A percentile compares a stretch with the other conserved stretches of the same genome.
Conservation (phyloP, 2,888 invertebrate genomes). For the Drosophila peninsularis region DNA sequence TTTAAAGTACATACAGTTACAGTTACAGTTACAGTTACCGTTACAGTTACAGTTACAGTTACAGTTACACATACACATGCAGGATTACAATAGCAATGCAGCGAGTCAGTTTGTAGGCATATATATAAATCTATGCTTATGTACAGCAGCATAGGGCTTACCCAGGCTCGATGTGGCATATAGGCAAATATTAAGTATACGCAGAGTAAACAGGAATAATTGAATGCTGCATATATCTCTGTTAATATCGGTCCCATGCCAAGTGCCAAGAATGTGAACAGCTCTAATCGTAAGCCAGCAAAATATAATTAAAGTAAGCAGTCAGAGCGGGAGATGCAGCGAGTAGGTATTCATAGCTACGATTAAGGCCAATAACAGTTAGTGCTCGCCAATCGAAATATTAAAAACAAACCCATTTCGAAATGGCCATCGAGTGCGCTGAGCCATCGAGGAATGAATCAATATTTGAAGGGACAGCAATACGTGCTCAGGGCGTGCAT, state of each 20-base stretch:
- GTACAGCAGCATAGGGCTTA: slow-evolving; percentile 15
- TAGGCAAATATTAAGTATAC: slow-evolving; percentile 34
- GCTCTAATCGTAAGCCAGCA: slow-evolving; percentile 5
- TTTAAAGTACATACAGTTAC: slow-evolving; percentile 61
- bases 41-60: slow-evolving; percentile 21
- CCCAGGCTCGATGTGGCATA: slow-evolving; percentile 43
- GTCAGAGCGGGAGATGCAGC: no score
- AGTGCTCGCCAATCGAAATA: slow-evolving; percentile 16
- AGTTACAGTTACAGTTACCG: slow-evolving; percentile 31
- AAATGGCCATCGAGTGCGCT: slow-evolving; percentile 56
- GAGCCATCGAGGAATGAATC: slow-evolving; percentile 31
- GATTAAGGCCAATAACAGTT: slow-evolving; percentile 27
- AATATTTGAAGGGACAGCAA: slow-evolving; percentile 36
- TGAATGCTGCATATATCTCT: not conserved
- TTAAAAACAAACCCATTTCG: slow-evolving; percentile 30
- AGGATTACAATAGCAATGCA: slow-evolving; percentile 49
- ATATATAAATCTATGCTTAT: not conserved
- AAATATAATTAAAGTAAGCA: slow-evolving; percentile 25
- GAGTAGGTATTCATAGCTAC: slow-evolving; percentile 17
- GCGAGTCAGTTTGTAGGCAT: slow-evolving; percentile 28
- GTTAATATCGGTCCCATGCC: slow-evolving; percentile 9
- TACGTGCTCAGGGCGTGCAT: slow-evolving; percentile 21
- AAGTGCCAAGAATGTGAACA: slow-evolving; percentile 41
- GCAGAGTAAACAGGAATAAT: not conserved
- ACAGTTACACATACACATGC: slow-evolving; percentile 31